Conservation (phyloP, 2,797 vertebrate species). For the Oreochromis grahami region DNA sequence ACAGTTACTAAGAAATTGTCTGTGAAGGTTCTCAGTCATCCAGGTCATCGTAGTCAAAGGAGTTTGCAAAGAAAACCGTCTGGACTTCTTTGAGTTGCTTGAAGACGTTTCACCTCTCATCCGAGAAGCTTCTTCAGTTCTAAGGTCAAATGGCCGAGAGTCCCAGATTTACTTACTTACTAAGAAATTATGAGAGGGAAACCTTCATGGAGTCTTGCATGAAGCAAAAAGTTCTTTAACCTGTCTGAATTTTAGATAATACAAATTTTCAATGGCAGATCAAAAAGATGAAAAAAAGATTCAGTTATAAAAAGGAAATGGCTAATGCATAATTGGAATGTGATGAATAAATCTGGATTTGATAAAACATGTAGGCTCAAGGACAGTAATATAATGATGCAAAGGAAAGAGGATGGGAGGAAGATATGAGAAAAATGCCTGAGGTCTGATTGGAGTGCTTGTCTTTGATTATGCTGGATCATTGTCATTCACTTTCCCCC, state of each 20-base stretch:
- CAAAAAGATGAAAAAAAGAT: not conserved
- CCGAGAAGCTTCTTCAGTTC: no score
- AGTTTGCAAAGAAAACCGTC: no score
- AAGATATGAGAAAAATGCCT: not conserved
- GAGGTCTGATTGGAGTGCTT: not conserved
- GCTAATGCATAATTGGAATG: not conserved
- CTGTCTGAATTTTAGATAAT: not conserved
- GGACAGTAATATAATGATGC: not conserved
- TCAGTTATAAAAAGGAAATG: not conserved
- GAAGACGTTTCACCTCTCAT: no score
- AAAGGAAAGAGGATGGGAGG: not conserved
- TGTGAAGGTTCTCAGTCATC: no score
- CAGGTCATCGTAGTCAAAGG: no score
- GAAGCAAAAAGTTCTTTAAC: not conserved
- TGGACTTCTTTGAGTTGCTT: no score
- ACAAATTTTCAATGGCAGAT: not conserved
- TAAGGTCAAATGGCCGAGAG: no score
- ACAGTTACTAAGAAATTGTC: not conserved
- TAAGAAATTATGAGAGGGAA: not conserved
- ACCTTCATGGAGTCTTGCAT: not conserved
- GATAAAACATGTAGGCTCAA: slow-evolving; percentile 9
- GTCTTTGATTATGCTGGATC: slow-evolving; percentile 2
- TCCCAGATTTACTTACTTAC: no score
- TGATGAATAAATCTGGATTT: slow-evolving; percentile 9
- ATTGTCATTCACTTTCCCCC: not conserved